Percentiles rank a stretch among this genome's conserved stretches.
Evolutionary conservation across 2,113 vertebrate genomes (phyloP).

Genomic region (Ranitomeya imitator): DNA sequence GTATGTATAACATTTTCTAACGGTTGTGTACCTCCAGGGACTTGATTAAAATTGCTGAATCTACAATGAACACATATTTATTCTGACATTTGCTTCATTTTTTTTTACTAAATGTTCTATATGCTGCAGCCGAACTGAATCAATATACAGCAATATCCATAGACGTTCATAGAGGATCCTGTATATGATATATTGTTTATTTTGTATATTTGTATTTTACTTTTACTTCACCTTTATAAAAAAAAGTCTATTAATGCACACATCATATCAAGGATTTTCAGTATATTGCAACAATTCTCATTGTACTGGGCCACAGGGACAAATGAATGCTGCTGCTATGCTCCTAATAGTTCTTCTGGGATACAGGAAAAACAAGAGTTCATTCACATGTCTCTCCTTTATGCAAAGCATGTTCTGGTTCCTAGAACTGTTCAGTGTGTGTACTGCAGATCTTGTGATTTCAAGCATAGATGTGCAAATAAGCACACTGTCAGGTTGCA

Average conservation of each 20-base stretch:
- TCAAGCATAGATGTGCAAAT: slow-evolving; percentile 25
- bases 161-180: too few species aligned
- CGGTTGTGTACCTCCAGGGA: too few species aligned
- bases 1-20: too few species aligned
- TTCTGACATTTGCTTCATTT: too few species aligned
- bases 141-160: too few species aligned
- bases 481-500: slow-evolving; percentile 22
- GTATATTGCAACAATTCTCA: slow-evolving; percentile 23
- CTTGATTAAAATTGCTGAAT: too few species aligned
- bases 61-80: too few species aligned
- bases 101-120: too few species aligned
- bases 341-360: slow-evolving; percentile 23
- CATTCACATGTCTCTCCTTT: slow-evolving; percentile 21
- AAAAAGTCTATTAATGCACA: background rate
- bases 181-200: too few species aligned
- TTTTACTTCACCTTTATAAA: background rate
- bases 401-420: slow-evolving; percentile 4
- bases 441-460: slow-evolving; percentile 23
- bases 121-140: too few species aligned
- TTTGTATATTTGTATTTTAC: too few species aligned
- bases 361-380: slow-evolving; percentile 19
- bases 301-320: background rate
- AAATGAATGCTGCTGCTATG: slow-evolving; percentile 11
- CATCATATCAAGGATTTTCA: slow-evolving; percentile 12
- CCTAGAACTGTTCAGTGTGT: background rate